phyloP scores from a whole-genome alignment of 2,113 vertebrate genomes.

The Eulacestoma nigropectus region DNA sequence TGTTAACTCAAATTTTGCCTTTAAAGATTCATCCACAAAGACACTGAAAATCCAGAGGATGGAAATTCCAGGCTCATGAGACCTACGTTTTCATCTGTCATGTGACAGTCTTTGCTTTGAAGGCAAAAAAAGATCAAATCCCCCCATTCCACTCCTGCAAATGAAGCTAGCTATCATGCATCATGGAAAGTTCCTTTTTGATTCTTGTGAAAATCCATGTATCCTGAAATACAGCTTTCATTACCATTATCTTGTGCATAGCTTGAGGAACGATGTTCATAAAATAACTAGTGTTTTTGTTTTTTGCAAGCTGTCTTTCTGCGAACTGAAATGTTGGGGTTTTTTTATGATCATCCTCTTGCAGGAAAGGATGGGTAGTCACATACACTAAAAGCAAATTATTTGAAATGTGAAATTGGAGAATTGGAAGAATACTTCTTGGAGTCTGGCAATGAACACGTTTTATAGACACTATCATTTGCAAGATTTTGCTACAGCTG shows the following conservation, averaged over 20 bases:
- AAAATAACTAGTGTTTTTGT: not conserved
- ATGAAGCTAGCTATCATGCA: not conserved
- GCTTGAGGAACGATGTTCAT: not conserved
- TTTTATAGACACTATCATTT: conserved; percentile 44
- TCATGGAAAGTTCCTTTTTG: not conserved
- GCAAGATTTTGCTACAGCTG: not conserved
- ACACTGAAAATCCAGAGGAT: not conserved
- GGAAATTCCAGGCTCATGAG: not conserved
- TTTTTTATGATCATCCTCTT: not conserved
- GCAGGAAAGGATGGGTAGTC: not conserved
- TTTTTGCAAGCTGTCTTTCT: not conserved
- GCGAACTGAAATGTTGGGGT: not conserved
- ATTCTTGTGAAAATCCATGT: not conserved
- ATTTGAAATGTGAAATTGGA: conserved; percentile 6
- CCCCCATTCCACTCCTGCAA: not conserved
- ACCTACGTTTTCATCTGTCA: not conserved
- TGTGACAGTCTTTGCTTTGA: not conserved
- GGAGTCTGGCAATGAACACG: not conserved
- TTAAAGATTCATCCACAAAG: not conserved
- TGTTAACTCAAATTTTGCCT: not conserved
- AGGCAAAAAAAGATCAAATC: not conserved
- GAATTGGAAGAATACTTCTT: conserved; percentile 11
- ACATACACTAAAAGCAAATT: not conserved
- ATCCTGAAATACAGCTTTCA: not conserved
- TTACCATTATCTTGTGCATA: not conserved